Evolutionary conservation across 2,113 vertebrate genomes (phyloP), one percentile per base, ranked within the genome.

Genomic region (Bostrychus sinensis): DNA sequence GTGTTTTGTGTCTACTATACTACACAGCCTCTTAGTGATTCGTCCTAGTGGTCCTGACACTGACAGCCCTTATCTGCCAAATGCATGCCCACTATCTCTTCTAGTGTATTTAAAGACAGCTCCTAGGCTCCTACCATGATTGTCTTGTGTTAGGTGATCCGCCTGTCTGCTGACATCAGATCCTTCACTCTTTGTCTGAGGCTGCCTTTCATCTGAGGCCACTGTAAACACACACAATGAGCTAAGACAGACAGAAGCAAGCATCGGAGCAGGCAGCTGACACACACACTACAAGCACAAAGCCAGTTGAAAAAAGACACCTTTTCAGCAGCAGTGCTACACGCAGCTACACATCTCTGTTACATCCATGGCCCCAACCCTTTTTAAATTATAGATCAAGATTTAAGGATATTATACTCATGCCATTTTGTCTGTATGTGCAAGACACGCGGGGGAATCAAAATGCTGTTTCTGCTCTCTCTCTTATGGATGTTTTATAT

Each of bases 61-160:
- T 72, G 66, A 26, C 23, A 25, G 41, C 58, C 60, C 60, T 74
- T 79, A 77, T 85, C 72, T 66, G 60, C 63, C 61, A 66, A 53
- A 66, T 37, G 51, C 32, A 28, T 42, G 56, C 50, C 57, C 70
- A 51, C 57, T 59, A 62, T 66, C 63, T 62, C 34, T 30, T 39
- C 59, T 46, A 42, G 38, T 70, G 65, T 37, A 56, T 50, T 66
- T 41, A 32, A 60, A 45, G 54, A 75, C 65, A 48, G 56, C 55
- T 48, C 56, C 57, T 48, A 56, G 72, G 37, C 70, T 75, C 88
- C 48, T 85, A 91, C 89, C 86, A 20, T 81, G 76, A 76, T 77
- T 81, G 68, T 87, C 78, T 70, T 84, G 65, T 58, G 84, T 78
- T 60, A 82, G 82, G 74, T 79, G 86, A 89, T 89, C 89, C 63